phyloP scores from a whole-genome alignment of 64 coral and sea anemone species.

The Anthopleura sola region DNA sequence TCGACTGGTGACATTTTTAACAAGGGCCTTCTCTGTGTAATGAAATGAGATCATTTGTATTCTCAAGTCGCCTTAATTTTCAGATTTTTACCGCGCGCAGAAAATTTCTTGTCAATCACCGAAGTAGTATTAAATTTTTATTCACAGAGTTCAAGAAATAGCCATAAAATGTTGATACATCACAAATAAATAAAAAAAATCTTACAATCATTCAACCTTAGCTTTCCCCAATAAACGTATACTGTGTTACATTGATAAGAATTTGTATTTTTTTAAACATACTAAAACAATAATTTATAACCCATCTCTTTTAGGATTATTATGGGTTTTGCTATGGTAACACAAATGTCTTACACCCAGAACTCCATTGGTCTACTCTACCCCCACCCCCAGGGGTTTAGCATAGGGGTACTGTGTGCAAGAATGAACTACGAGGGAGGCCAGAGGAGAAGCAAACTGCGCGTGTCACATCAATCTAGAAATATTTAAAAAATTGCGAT shows the following conservation, averaged over 20 bases:
- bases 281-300: conserved; percentile 8
- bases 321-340: neutral
- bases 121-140: conserved; percentile 7
- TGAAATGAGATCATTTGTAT: too few species aligned
- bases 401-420: neutral
- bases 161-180: conserved; percentile 24
- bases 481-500: too few species aligned
- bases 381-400: neutral
- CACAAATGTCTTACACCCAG: neutral
- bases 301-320: neutral
- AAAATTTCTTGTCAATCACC: neutral
- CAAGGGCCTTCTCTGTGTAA: too few species aligned
- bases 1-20: too few species aligned
- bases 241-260: neutral
- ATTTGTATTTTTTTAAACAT: neutral
- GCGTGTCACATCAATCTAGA: too few species aligned
- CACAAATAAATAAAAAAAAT: conserved; percentile 24
- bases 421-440: neutral
- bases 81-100: too few species aligned
- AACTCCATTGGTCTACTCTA: neutral
- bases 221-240: neutral
- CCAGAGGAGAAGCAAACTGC: too few species aligned
- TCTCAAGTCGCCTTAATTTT: too few species aligned
- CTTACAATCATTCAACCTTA: conserved; percentile 8
- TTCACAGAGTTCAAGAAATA: conserved; percentile 28